A percentile compares a stretch with the other conserved stretches of the same genome.
phyloP scores from a whole-genome alignment of 2,797 vertebrate species.

The Anniella stebbinsi region DNA sequence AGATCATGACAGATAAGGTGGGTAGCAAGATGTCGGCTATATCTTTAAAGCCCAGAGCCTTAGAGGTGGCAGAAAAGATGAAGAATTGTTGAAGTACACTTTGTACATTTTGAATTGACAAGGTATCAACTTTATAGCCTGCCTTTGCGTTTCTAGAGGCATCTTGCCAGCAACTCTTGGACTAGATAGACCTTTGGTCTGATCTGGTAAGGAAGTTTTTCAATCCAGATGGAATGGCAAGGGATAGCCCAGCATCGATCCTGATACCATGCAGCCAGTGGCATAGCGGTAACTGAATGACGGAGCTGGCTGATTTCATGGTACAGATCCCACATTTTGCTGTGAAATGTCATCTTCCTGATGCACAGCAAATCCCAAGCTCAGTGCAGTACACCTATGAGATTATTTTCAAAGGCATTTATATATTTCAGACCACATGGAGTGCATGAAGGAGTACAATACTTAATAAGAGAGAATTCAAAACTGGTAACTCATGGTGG shows the following conservation, averaged over 20 bases:
- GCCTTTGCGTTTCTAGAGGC: neutral
- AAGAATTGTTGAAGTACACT: neutral
- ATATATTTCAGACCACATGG: neutral
- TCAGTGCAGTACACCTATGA: neutral
- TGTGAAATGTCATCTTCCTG: neutral
- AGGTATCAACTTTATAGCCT: neutral
- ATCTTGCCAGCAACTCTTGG: neutral
- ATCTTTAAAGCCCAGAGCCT: neutral
- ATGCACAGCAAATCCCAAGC: neutral
- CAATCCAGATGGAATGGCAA: neutral
- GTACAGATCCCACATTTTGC: too few relatives aligned
- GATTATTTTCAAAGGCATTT: neutral
- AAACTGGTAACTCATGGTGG: neutral
- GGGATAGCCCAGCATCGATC: neutral
- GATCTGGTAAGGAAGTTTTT: neutral
- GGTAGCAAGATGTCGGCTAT: neutral
- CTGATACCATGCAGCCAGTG: neutral
- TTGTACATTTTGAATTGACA: neutral
- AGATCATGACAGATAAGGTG: constrained; percentile 22
- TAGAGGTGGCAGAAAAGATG: neutral
- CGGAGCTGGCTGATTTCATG: neutral
- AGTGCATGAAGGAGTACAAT: neutral
- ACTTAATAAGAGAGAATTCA: neutral
- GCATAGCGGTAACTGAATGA: neutral
- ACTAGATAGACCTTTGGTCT: neutral